Percentiles rank a stretch among this genome's conserved stretches.
Conservation (phyloP, 2,113 vertebrate species). For the Fukomys damarensis region DNA sequence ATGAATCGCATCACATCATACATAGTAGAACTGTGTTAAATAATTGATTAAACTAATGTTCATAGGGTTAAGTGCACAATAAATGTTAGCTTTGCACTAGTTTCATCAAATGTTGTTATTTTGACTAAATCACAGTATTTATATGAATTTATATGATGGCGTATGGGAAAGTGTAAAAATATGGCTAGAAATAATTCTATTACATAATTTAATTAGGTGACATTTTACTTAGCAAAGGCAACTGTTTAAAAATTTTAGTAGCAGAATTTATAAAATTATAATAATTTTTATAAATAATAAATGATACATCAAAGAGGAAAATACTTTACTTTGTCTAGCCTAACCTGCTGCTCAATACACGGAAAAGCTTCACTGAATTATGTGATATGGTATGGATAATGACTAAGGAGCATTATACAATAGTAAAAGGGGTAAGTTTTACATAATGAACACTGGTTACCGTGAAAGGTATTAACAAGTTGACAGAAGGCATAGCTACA, state of each 20-base stretch:
- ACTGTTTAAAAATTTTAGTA: conserved; percentile 38
- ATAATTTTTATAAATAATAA: conserved; percentile 41
- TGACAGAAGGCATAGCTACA: neutral
- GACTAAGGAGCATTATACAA: neutral
- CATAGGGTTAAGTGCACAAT: neutral
- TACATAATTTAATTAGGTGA: neutral
- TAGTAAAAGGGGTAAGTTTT: neutral
- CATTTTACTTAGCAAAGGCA: neutral
- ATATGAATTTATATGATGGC: neutral
- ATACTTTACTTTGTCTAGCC: neutral
- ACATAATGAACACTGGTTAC: neutral
- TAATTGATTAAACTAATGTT: neutral
- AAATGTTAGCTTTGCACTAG: neutral
- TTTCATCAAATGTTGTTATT: neutral
- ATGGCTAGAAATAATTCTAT: neutral
- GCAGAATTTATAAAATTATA: conserved; percentile 1
- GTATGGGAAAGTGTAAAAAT: neutral
- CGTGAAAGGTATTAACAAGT: neutral
- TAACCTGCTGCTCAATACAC: neutral
- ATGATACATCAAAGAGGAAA: neutral
- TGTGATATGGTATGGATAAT: conserved; percentile 6
- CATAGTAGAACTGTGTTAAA: neutral
- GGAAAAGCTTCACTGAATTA: neutral
- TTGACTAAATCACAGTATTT: neutral
- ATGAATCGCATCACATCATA: neutral